phyloP scores from a whole-genome alignment of 2,888 invertebrate species.

The Synergus japonicus region DNA sequence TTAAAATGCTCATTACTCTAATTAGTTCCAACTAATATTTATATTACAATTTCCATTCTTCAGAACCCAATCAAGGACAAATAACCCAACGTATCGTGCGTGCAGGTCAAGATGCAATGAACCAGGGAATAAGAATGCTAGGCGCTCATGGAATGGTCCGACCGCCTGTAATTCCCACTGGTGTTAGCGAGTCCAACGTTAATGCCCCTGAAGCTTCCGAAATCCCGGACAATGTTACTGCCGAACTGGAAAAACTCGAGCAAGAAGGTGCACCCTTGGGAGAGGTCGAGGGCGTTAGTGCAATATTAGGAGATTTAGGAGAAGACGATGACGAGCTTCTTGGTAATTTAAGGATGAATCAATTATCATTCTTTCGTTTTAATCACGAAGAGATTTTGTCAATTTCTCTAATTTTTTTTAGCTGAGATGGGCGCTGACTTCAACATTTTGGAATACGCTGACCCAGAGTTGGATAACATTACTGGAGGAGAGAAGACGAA shows the following conservation, averaged over 20 bases:
- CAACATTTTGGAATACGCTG: slow-evolving; percentile 96
- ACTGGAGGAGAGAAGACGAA: slow-evolving; percentile 89
- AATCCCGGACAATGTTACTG: slow-evolving; percentile 84
- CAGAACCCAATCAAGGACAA: slow-evolving; percentile 69
- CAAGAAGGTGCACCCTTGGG: slow-evolving; percentile 82
- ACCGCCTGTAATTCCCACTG: slow-evolving; percentile 67
- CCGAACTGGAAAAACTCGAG: slow-evolving; percentile 84
- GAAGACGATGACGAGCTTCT: slow-evolving; percentile 93
- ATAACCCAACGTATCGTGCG: slow-evolving; percentile 71
- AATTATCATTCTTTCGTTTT: neutral
- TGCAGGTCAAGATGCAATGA: slow-evolving; percentile 66
- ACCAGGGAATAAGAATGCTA: slow-evolving; percentile 70
- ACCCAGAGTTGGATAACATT: slow-evolving; percentile 92
- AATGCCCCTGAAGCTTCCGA: slow-evolving; percentile 78
- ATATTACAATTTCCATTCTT: neutral
- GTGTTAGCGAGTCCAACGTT: slow-evolving; percentile 66
- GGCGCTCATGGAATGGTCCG: slow-evolving; percentile 66
- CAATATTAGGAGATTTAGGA: slow-evolving; percentile 89
- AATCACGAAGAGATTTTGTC: neutral
- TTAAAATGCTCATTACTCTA: neutral
- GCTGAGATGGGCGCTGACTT: slow-evolving; percentile 97
- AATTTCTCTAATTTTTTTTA: slow-evolving; percentile 58
- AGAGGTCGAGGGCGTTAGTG: slow-evolving; percentile 85
- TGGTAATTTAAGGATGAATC: slow-evolving; percentile 72
- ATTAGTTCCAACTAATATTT: neutral